Evolutionary conservation across 1,140 invertebrate genomes (phyloP).

Genomic region (Heliconius himera): DNA sequence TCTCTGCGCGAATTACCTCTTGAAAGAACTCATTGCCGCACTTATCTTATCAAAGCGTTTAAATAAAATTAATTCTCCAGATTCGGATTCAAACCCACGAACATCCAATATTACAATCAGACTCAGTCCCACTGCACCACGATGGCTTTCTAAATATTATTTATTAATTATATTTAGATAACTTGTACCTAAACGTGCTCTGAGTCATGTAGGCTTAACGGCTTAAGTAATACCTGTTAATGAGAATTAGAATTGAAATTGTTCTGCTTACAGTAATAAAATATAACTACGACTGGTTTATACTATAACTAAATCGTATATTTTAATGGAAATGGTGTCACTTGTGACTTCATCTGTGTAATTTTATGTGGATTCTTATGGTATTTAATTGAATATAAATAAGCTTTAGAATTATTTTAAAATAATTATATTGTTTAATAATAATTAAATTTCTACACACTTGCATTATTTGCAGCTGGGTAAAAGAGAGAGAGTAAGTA

Average conservation of each 20-base stretch:
- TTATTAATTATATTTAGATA: constrained; percentile 6
- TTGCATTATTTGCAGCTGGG: no score
- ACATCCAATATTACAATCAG: background rate
- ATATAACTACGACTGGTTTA: constrained; percentile 9
- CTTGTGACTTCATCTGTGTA: background rate
- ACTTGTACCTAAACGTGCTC: background rate
- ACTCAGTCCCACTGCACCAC: background rate
- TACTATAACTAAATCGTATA: background rate
- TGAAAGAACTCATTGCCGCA: no score
- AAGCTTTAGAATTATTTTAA: no score
- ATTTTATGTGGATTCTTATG: background rate
- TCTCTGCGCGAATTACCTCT: no score
- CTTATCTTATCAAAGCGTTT: no score
- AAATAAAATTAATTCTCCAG: background rate
- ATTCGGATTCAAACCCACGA: background rate
- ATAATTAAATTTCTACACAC: no score
- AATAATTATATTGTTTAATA: no score
- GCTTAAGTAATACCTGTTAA: constrained; percentile 12
- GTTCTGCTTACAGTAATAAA: constrained; percentile 1
- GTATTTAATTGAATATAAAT: no score
- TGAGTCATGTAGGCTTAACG: constrained; percentile 5
- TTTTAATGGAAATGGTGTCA: constrained; percentile 3
- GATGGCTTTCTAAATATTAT: background rate
- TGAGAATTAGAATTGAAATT: constrained; percentile 13
- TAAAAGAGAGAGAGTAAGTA: no score